phyloP scores from a whole-genome alignment of 2,113 vertebrate species.

The Callithrix jacchus region DNA sequence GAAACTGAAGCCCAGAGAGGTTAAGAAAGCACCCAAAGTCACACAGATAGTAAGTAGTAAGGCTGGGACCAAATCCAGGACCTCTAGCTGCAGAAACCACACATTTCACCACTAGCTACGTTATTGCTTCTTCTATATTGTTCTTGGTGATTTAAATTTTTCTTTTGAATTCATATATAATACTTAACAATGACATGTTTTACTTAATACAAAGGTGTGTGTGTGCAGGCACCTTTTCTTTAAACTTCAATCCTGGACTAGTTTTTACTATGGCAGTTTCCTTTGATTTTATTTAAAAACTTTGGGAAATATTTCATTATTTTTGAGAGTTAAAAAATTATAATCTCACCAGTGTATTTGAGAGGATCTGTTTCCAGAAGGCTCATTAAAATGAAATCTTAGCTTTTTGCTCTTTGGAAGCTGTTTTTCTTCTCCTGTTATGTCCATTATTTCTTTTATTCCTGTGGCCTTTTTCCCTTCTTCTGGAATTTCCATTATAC shows the following conservation, averaged over 20 bases:
- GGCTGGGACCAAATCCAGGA: background rate
- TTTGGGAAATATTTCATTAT: background rate
- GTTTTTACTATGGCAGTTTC: background rate
- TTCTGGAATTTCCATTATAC: background rate
- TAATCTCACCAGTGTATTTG: background rate
- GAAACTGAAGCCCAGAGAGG: background rate
- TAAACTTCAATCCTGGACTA: background rate
- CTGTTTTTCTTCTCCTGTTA: background rate
- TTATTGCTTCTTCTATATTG: background rate
- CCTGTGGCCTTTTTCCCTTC: background rate
- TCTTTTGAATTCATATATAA: background rate
- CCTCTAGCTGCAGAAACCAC: no score
- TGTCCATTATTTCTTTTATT: background rate
- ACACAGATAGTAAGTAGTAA: background rate
- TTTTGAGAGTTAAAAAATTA: background rate
- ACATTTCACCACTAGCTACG: fast-evolving
- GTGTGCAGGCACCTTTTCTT: background rate
- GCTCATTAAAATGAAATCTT: background rate
- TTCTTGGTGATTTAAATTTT: background rate
- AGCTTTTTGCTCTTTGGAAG: background rate
- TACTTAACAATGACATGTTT: background rate
- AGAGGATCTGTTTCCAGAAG: background rate
- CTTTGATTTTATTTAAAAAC: background rate
- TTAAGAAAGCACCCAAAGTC: background rate
- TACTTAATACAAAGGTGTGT: background rate